A percentile compares a stretch with the other conserved stretches of the same genome.
phyloP scores from a whole-genome alignment of 2,797 vertebrate species.

The Mormyrus proboscirostris region DNA sequence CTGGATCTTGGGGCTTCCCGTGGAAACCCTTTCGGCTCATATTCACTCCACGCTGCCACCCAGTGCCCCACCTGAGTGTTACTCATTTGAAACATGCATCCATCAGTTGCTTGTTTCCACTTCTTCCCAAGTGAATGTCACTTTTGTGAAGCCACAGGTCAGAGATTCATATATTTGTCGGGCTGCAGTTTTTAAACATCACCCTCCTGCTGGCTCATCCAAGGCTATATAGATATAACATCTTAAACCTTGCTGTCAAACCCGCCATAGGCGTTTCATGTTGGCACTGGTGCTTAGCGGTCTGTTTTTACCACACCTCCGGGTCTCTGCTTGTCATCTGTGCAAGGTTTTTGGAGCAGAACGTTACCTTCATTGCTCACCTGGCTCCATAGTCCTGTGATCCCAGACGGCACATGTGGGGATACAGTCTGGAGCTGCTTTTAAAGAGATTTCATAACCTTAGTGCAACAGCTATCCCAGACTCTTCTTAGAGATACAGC shows the following conservation, averaged over 20 bases:
- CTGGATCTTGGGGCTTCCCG: neutral
- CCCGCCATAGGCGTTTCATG: neutral
- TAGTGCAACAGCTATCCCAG: neutral
- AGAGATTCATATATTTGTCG: neutral
- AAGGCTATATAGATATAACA: neutral
- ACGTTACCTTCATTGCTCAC: neutral
- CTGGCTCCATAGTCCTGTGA: neutral
- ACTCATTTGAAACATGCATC: neutral
- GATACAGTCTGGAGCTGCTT: neutral
- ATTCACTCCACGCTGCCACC: neutral
- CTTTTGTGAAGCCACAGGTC: neutral
- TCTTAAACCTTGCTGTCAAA: neutral
- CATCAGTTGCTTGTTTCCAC: neutral
- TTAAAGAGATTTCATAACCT: neutral
- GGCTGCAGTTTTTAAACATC: neutral
- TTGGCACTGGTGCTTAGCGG: neutral
- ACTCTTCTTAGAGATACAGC: neutral
- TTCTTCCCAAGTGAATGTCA: neutral
- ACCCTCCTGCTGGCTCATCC: neutral
- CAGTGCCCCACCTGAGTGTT: neutral
- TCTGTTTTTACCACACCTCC: neutral
- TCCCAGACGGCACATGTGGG: neutral
- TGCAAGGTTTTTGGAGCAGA: neutral
- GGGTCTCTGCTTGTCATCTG: neutral
- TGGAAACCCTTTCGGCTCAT: neutral